Evolutionary conservation across 2,797 vertebrate genomes (phyloP).

Genomic region (Microcaecilia unicolor): DNA sequence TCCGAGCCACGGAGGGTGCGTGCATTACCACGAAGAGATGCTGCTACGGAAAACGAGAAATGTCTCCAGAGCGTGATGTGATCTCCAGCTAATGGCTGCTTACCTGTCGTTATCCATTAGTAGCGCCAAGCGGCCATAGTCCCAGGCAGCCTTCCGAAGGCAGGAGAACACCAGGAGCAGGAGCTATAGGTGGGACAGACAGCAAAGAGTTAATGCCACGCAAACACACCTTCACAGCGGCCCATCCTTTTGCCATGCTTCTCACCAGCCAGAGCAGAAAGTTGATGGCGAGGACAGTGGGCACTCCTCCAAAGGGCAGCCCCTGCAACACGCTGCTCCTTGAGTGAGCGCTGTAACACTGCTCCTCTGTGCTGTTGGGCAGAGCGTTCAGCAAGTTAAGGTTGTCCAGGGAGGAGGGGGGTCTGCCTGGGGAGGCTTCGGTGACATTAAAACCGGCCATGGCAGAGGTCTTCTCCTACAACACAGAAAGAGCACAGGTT

Average conservation of each 20-base stretch:
- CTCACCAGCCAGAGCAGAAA: conserved; percentile 83
- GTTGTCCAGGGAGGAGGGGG: conserved; percentile 23
- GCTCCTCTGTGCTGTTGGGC: conserved; percentile 62
- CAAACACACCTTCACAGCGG: not conserved
- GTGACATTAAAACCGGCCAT: conserved; percentile 19
- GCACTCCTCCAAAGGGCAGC: conserved; percentile 83
- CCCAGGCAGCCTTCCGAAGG: conserved; percentile 93
- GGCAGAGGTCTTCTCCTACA: not conserved
- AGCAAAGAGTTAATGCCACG: not conserved
- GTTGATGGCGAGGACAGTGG: conserved; percentile 85
- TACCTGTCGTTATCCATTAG: conserved; percentile 94
- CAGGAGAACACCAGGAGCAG: conserved; percentile 86
- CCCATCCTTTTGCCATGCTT: not conserved
- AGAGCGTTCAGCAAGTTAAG: conserved; percentile 34
- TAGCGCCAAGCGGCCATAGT: conserved; percentile 88
- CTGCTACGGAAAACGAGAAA: too few relatives aligned
- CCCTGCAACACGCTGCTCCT: conserved; percentile 85
- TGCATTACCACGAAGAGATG: too few relatives aligned
- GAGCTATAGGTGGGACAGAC: conserved; percentile 47
- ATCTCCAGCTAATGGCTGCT: not conserved
- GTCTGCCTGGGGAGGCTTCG: conserved; percentile 26
- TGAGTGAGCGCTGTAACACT: conserved; percentile 73
- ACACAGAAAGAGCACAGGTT: too few relatives aligned
- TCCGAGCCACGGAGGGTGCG: too few relatives aligned
- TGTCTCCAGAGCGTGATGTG: too few relatives aligned